Evolutionary conservation across 2,888 invertebrate genomes (phyloP), one percentile per base, ranked within the genome.

Genomic region (Iselma pallidipennis): DNA sequence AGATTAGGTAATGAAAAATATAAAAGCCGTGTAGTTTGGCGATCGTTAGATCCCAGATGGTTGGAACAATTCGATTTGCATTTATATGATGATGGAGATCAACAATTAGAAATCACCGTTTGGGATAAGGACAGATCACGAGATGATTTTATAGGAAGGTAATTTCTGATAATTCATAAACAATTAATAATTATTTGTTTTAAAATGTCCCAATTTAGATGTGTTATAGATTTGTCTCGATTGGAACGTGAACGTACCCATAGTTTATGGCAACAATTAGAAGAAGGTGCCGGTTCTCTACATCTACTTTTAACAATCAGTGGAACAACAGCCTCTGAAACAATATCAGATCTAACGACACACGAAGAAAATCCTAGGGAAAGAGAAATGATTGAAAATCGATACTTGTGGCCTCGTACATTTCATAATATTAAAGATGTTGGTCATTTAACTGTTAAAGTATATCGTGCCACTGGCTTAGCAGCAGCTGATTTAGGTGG

Each of bases 1-100:
- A 94, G 96, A 81, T 87, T 99, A 82, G 98, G 96, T 65, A 94
- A 93, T 75, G 98, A 98, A 83, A 98, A 98, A 84, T 98, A 94
- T 85, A 98, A 97, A 84, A 96, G 95, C 80, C 95, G 97, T 81
- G 89, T 91, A 59, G 87, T 91, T 56, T 90, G 91, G 87, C 91
- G 95, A 78, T 90, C 94, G 0, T 82, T 94, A 56, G 92, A 91
- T 79, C 96, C 96, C 0, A 88, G 90, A 59, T 99, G 98, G 98
- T 78, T 96, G 76, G 98, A 99, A 78, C 97, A 98, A 82, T 97
- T 98, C 79, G 98, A 99, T 80, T 85, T 99, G 26, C 96, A 98
- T 81, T 85, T 98, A 6, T 98, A 94, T 81, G 96, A 97, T 74
- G 96, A 96, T 73, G 90, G 94, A 74, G 94, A 94, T 57, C 96